These are phyloP conservation scores for Seladonia tumulorum DNA, from an alignment of 2,888 invertebrate species.

Conservation along the genomic window DNA sequence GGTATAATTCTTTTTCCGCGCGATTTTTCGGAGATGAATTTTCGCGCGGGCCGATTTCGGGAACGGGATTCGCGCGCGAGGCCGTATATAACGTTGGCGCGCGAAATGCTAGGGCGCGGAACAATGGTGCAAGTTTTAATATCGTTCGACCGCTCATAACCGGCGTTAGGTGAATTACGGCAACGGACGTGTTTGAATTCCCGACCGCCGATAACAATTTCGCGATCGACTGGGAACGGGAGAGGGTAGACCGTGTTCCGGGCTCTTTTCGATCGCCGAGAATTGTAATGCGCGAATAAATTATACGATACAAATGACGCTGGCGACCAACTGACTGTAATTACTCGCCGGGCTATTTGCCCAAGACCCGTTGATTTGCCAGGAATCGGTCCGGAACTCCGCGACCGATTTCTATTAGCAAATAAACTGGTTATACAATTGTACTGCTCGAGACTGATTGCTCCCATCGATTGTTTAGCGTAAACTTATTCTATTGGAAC, in stretches of 20 bases:
- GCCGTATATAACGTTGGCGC: slow-evolving; percentile 16
- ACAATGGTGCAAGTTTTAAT: slow-evolving; percentile 54
- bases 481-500: no score
- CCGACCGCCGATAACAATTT: slow-evolving; percentile 47
- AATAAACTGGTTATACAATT: background rate
- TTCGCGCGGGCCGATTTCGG: background rate
- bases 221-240: slow-evolving; percentile 7
- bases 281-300: slow-evolving; percentile 37
- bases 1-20: background rate
- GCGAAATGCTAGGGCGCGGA: slow-evolving; percentile 1
- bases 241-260: background rate
- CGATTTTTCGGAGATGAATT: background rate
- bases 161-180: slow-evolving; percentile 36
- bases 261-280: slow-evolving; percentile 17
- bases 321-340: slow-evolving; percentile 4
- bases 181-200: slow-evolving; percentile 17
- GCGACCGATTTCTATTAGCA: background rate
- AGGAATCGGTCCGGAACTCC: background rate
- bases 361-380: background rate
- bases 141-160: slow-evolving; percentile 37
- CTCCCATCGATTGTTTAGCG: background rate
- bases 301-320: slow-evolving; percentile 42
- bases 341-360: slow-evolving; percentile 12
- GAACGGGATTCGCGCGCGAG: background rate
- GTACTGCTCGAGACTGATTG: background rate